phyloP scores from a whole-genome alignment of 2,888 invertebrate species.

The Cyaniris semiargus region DNA sequence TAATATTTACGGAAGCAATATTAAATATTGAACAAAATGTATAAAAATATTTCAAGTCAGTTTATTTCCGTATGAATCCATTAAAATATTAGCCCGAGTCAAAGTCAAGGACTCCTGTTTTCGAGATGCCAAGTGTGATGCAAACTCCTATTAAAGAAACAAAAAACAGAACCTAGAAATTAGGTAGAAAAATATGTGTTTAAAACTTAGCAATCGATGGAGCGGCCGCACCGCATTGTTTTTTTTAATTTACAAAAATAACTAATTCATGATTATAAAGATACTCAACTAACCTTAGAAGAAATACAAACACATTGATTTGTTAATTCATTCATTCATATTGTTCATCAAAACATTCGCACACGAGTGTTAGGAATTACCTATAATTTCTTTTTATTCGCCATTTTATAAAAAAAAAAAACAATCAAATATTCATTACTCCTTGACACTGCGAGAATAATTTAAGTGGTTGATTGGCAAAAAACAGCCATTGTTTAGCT shows the following conservation, averaged over 20 bases:
- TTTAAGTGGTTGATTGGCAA: slow-evolving; percentile 8
- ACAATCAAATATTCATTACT: slow-evolving; percentile 17
- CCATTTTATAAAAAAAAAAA: neutral
- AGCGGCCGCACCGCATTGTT: neutral
- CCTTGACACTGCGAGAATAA: slow-evolving; percentile 10
- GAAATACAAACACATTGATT: neutral
- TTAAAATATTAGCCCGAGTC: neutral
- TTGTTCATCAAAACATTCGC: neutral
- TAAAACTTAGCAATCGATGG: neutral
- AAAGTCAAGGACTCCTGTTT: slow-evolving; percentile 4
- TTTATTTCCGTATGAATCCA: neutral
- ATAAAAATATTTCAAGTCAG: neutral
- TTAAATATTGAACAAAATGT: slow-evolving; percentile 2
- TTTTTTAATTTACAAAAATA: neutral
- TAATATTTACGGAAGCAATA: slow-evolving; percentile 19
- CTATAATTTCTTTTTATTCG: neutral
- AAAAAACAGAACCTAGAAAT: neutral
- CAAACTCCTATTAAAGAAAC: neutral
- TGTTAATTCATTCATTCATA: too few species aligned
- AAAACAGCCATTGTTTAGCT: neutral
- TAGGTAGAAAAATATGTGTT: neutral
- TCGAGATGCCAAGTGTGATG: neutral
- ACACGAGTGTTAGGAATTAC: neutral
- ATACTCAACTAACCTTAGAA: neutral
- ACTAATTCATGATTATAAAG: neutral